Conservation (phyloP, 1,140 invertebrate genomes). For the Trichomalopsis sarcophagae region DNA sequence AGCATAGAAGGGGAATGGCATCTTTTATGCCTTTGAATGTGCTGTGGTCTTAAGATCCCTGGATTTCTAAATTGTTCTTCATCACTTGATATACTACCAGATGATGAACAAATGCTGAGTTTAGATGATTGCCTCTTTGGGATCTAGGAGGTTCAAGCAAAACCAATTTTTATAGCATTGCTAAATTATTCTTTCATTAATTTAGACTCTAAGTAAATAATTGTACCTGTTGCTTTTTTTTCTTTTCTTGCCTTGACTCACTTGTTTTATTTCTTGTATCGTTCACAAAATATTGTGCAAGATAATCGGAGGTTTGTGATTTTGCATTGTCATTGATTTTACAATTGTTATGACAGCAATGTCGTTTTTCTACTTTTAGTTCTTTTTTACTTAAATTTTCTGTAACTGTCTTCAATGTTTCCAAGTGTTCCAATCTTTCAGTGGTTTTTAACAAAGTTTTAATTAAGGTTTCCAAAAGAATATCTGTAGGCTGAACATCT, state of each 20-base stretch:
- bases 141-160: slow-evolving; percentile 3
- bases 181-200: no score
- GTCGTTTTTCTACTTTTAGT: neutral
- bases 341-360: neutral
- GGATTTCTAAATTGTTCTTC: slow-evolving; percentile 2
- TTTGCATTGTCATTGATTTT: slow-evolving; percentile 1
- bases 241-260: neutral
- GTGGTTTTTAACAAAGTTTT: slow-evolving; percentile 17
- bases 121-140: slow-evolving; percentile 28
- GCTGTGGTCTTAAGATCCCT: neutral
- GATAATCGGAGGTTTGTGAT: neutral
- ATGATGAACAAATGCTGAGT: slow-evolving; percentile 25
- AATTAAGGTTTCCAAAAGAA: neutral
- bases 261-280: slow-evolving; percentile 16
- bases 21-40: neutral
- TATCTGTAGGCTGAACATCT: slow-evolving; percentile 11
- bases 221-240: neutral
- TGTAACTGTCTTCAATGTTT: slow-evolving; percentile 2
- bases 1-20: slow-evolving; percentile 23
- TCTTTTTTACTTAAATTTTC: slow-evolving; percentile 19
- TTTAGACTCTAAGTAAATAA: no score
- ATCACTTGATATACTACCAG: slow-evolving; percentile 17
- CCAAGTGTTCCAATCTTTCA: slow-evolving; percentile 15
- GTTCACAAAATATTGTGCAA: neutral
- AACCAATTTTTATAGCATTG: neutral